Evolutionary conservation across 2,113 vertebrate genomes (phyloP).

Genomic region (Zapornia atra): DNA sequence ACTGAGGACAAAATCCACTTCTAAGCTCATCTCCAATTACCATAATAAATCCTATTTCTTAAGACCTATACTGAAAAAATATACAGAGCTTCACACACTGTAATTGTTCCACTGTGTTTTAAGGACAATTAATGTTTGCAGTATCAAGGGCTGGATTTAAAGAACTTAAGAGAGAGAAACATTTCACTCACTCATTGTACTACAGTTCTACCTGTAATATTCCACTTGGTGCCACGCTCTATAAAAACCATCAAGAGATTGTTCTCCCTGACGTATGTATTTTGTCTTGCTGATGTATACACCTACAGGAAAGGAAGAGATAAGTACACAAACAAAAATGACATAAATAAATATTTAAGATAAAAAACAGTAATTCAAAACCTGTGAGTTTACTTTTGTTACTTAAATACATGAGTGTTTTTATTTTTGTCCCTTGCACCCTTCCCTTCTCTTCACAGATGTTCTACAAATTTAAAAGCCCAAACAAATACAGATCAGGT

Average conservation of each 20-base stretch:
- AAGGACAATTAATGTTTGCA: neutral
- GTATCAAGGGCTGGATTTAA: neutral
- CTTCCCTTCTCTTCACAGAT: neutral
- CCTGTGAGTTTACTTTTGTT: neutral
- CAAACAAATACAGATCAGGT: neutral
- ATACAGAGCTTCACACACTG: neutral
- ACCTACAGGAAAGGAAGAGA: constrained; percentile 73
- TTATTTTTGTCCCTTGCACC: neutral
- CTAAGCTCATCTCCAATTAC: neutral
- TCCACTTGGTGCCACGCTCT: constrained; percentile 98
- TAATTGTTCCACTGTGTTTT: neutral
- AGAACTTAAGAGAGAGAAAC: constrained; percentile 61
- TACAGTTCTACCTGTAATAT: constrained; percentile 91
- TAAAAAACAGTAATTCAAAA: neutral
- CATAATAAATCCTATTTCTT: neutral
- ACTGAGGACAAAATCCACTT: neutral
- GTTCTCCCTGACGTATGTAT: constrained; percentile 96
- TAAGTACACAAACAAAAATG: neutral
- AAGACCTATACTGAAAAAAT: neutral
- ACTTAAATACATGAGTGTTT: neutral
- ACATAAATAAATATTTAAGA: neutral
- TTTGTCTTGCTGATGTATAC: constrained; percentile 97
- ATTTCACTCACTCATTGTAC: constrained; percentile 74
- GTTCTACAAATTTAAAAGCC: neutral
- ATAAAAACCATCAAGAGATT: constrained; percentile 98